These are phyloP conservation scores for Heliconius ethilla DNA, from an alignment of 2,888 invertebrate genomes.

Conservation along the genomic window DNA sequence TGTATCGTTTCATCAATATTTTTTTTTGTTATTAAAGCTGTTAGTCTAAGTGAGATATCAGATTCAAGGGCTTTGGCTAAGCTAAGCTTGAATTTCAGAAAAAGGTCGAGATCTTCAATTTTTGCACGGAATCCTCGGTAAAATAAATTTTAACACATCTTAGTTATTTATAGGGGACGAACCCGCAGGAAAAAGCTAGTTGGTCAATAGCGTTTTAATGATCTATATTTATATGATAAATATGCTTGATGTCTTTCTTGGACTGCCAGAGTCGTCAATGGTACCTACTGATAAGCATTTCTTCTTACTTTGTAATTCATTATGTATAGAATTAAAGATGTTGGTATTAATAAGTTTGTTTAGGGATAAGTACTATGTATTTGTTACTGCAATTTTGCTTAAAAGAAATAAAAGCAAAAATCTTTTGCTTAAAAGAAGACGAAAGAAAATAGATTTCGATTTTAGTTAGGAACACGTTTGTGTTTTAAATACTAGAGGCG, in stretches of 20 bases:
- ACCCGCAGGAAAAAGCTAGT: background rate
- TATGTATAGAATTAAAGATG: background rate
- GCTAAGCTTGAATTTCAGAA: too few relatives aligned
- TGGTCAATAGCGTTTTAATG: background rate
- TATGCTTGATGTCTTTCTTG: background rate
- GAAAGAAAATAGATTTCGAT: background rate
- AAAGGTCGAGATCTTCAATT: too few relatives aligned
- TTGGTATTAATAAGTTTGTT: background rate
- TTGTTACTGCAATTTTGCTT: background rate
- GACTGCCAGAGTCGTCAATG: background rate
- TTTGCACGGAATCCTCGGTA: too few relatives aligned
- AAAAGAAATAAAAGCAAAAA: background rate
- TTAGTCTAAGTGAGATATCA: too few relatives aligned
- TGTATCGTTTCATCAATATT: too few relatives aligned
- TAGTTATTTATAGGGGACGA: background rate
- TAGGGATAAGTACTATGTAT: background rate
- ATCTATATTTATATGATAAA: background rate
- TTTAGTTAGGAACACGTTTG: background rate
- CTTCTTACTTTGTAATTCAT: constrained; percentile 15
- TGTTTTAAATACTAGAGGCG: background rate
- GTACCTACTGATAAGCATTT: background rate
- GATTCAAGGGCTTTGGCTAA: too few relatives aligned
- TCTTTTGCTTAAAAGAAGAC: background rate
- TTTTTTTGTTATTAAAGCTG: too few relatives aligned
- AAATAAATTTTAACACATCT: too few relatives aligned